Conservation (phyloP, 2,888 invertebrate genomes). For the Drosophila neotestacea region DNA sequence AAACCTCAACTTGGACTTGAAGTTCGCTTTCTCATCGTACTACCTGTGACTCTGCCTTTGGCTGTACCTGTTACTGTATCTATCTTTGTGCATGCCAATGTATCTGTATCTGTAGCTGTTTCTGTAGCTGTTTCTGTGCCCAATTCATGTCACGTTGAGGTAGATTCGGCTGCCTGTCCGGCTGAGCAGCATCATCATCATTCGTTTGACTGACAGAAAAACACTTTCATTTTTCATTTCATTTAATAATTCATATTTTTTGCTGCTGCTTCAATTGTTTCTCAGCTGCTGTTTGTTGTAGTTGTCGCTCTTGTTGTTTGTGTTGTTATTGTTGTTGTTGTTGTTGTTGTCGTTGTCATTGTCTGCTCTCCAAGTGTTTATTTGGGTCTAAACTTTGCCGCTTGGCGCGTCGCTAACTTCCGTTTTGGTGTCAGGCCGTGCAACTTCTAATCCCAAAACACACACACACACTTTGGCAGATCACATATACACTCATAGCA, state of each 20-base stretch:
- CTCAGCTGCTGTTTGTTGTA: slow-evolving; percentile 40
- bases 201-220: slow-evolving; percentile 62
- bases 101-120: slow-evolving; percentile 41
- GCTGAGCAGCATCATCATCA: slow-evolving; percentile 46
- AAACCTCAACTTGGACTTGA: slow-evolving; percentile 50
- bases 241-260: slow-evolving; percentile 74
- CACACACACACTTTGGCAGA: not conserved
- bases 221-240: slow-evolving; percentile 78
- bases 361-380: slow-evolving; percentile 62
- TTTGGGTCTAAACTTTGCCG: slow-evolving; percentile 65
- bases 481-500: slow-evolving; percentile 8
- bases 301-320: slow-evolving; percentile 23
- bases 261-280: slow-evolving; percentile 48
- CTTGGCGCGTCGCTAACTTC: slow-evolving; percentile 70
- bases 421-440: slow-evolving; percentile 62
- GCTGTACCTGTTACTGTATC: slow-evolving; percentile 13
- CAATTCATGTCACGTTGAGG: slow-evolving; percentile 76
- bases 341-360: slow-evolving; percentile 28
- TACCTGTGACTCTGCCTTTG: slow-evolving; percentile 2
- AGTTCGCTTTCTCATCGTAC: slow-evolving; percentile 58
- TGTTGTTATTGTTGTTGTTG: slow-evolving; percentile 26
- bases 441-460: slow-evolving; percentile 53
- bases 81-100: slow-evolving; percentile 3
- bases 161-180: slow-evolving; percentile 53
- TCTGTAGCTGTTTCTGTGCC: slow-evolving; percentile 48